These are phyloP conservation scores for Natator depressus DNA, from an alignment of 2,113 vertebrate genomes.

Conservation along the genomic window DNA sequence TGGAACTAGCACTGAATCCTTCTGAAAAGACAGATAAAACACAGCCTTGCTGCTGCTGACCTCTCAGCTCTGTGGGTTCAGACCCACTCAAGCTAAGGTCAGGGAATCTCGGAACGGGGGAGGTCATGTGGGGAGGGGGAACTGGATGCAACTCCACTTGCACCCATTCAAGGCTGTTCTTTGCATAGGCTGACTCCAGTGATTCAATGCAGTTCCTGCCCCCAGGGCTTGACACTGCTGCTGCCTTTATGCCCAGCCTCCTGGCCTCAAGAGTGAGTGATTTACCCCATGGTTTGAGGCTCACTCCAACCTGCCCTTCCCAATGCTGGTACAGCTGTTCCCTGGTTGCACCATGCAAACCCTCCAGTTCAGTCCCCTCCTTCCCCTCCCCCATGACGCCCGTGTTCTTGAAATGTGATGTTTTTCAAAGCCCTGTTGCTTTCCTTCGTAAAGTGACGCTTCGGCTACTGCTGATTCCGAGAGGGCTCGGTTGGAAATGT, in stretches of 20 bases:
- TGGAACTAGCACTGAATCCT: background rate
- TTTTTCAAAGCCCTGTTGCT: background rate
- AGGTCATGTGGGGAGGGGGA: fast-evolving
- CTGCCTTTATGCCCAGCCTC: background rate
- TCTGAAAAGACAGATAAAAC: background rate
- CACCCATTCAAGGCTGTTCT: background rate
- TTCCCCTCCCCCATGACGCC: background rate
- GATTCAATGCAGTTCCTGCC: background rate
- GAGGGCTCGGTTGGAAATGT: fast-evolving
- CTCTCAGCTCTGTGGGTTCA: fast-evolving
- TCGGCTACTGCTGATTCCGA: fast-evolving
- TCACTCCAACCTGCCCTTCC: background rate
- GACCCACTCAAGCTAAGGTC: background rate
- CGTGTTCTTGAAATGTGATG: background rate
- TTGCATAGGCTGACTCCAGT: background rate
- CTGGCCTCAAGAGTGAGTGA: background rate
- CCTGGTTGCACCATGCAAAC: background rate
- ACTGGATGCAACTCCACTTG: fast-evolving
- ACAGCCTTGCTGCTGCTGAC: background rate
- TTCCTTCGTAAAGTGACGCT: fast-evolving
- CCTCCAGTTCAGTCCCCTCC: background rate
- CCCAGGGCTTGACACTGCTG: background rate
- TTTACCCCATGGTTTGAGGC: background rate
- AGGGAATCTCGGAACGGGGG: background rate
- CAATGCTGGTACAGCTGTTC: background rate